A percentile compares a stretch with the other conserved stretches of the same genome.
phyloP scores from a whole-genome alignment of 2,113 vertebrate species.

The Isurus oxyrinchus region DNA sequence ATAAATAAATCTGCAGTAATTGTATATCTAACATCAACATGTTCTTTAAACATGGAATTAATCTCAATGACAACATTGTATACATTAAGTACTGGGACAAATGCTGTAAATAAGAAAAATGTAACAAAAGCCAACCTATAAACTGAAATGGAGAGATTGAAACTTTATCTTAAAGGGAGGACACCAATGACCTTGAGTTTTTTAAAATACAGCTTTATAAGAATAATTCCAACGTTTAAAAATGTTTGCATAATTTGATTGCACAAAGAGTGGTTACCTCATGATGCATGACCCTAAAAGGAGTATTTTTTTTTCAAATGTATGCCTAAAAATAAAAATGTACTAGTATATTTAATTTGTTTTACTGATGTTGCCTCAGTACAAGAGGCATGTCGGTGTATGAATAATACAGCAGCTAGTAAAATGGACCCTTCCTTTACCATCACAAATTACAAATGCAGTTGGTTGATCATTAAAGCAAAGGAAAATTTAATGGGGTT shows the following conservation, averaged over 20 bases:
- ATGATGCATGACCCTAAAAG: not conserved
- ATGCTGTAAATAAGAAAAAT: not conserved
- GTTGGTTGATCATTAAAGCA: not conserved
- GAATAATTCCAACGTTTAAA: not conserved
- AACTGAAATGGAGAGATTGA: not conserved
- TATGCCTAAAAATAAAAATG: not conserved
- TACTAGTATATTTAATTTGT: not conserved
- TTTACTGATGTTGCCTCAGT: not conserved
- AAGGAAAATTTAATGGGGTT: not conserved
- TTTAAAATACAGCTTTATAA: not conserved
- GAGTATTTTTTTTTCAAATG: not conserved
- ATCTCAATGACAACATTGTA: not conserved
- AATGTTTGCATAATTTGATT: not conserved
- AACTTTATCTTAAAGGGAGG: not conserved
- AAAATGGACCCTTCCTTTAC: not conserved
- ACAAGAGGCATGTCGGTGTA: not conserved
- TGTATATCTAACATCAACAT: not conserved
- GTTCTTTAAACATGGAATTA: not conserved
- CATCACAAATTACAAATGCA: not conserved
- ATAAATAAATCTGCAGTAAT: not conserved
- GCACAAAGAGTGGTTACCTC: not conserved
- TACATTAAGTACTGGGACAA: not conserved
- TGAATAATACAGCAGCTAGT: not conserved
- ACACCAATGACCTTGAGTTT: not conserved
- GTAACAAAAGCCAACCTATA: not conserved